Base-by-base conservation (phyloP, 1,140 invertebrate genomes). In the Cylas formicarius region DNA sequence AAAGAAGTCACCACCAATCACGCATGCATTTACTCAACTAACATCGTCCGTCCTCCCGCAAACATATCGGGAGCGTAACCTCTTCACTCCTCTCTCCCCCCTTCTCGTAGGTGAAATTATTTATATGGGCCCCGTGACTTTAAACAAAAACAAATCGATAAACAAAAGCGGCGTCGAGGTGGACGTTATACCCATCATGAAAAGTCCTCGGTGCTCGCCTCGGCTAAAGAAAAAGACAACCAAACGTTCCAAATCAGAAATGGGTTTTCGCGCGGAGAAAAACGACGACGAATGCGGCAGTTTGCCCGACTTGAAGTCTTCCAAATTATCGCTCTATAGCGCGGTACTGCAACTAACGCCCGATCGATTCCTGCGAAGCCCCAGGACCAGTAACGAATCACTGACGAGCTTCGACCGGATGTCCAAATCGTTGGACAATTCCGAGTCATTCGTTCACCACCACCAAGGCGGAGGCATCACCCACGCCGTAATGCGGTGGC, bases 71-170 rank as follows among this genome's bases (percentile, higher is more conserved):
- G 60, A 52, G 50, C 45, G 52, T 48, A 31, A n/a, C n/a, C 35
- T 32, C 11, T 31, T 6, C 11, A 16, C 20, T 11, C 34, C 11
- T 32, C 13, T 21, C 17, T 19, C 40, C 38, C 52, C 45, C 51
- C 42, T 46, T 53, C 56, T 39, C 59, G 57, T 58, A 65, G 63
- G 63, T 65, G 61, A 62, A 37, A 59, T 65, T 51, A 57, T 67
- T 47, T 67, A 67, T 38, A 61, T 66, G 60, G 66, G 56, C 43
- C 64, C 65, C 32, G 65, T 68, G 31, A 69, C 53, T 42, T 64
- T 67, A 48, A 66, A 67, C 54, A 64, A 64, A 63, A 62, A 64
- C 58, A 52, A 61, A 40, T 53, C 56, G 40, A 43, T 65, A 45
- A 66, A 65, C 44, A 65, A 62, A 53, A 62, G 62, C 18, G 64